Percentiles rank a stretch among this genome's conserved stretches.
phyloP scores from a whole-genome alignment of 2,888 invertebrate species.

The Synanthedon andrenaeformis region DNA sequence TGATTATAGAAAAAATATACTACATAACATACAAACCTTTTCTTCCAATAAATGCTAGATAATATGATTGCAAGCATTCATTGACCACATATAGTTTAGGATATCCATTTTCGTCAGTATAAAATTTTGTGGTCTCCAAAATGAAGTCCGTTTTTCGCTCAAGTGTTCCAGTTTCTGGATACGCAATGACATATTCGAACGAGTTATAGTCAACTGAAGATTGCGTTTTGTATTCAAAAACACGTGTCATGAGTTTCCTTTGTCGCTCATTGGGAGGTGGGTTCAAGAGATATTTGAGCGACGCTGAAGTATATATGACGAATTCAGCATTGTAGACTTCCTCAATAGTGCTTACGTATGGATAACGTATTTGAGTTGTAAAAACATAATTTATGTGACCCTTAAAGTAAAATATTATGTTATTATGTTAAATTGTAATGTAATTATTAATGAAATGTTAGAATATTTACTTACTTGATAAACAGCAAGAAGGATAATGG shows the following conservation, averaged over 20 bases:
- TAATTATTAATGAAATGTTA: not conserved
- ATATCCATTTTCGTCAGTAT: conserved; percentile 13
- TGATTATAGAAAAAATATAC: no score
- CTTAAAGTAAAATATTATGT: conserved; percentile 11
- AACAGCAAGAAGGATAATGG: conserved; percentile 22
- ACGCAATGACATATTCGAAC: conserved; percentile 14
- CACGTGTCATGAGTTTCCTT: not conserved
- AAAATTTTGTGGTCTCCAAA: conserved; percentile 17
- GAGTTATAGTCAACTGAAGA: conserved; percentile 1
- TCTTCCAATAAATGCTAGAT: conserved; percentile 26
- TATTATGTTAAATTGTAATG: not conserved
- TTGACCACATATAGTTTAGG: conserved; percentile 23
- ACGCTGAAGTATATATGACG: conserved; percentile 18
- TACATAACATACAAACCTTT: conserved; percentile 15
- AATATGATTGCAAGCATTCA: conserved; percentile 24
- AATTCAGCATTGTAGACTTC: conserved; percentile 15
- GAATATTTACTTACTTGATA: conserved; percentile 27
- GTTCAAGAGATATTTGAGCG: conserved; percentile 16
- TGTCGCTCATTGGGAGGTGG: conserved; percentile 13
- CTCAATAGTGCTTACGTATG: conserved; percentile 16
- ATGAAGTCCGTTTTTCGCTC: conserved; percentile 21
- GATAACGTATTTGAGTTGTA: conserved; percentile 21
- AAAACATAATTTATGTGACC: conserved; percentile 32
- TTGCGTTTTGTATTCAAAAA: not conserved
- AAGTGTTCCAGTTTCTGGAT: conserved; percentile 14